Evolutionary conservation across 2,888 invertebrate genomes (phyloP).

Genomic region (Lordiphosa andalusiaca): DNA sequence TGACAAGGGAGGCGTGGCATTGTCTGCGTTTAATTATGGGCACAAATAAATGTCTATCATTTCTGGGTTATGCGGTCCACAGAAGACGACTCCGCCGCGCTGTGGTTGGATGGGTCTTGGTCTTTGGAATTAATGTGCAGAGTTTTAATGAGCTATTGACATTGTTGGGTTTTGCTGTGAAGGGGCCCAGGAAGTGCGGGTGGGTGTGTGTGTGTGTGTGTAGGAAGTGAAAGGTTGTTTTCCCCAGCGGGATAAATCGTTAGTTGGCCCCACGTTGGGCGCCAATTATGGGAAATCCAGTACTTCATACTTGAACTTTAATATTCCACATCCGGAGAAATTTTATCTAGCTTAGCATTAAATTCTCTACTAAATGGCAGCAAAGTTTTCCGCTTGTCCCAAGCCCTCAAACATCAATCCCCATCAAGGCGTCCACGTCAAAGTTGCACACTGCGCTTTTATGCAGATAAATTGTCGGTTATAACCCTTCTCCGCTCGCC

Average conservation of each 20-base stretch:
- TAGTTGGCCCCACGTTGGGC: background rate
- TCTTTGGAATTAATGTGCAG: slow-evolving; percentile 8
- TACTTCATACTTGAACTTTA: slow-evolving; percentile 12
- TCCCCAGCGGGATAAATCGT: background rate
- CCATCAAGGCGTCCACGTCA: slow-evolving; percentile 54
- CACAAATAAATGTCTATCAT: slow-evolving; percentile 65
- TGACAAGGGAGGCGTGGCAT: slow-evolving; percentile 37
- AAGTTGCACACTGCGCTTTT: slow-evolving; percentile 74
- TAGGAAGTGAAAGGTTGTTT: too few species aligned
- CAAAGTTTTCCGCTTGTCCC: slow-evolving; percentile 49
- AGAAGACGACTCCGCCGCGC: slow-evolving; percentile 9
- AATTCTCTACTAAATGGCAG: slow-evolving; percentile 46
- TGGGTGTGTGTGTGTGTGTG: too few species aligned
- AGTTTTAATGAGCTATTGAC: slow-evolving; percentile 21
- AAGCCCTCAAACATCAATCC: slow-evolving; percentile 63
- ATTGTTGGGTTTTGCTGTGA: background rate
- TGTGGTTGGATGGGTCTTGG: slow-evolving; percentile 6
- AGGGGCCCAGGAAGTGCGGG: background rate
- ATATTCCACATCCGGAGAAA: slow-evolving; percentile 13
- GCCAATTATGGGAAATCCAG: background rate
- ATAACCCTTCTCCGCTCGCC: slow-evolving; percentile 25
- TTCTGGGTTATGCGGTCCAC: slow-evolving; percentile 46
- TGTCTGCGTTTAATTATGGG: slow-evolving; percentile 70
- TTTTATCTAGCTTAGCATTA: slow-evolving; percentile 20
- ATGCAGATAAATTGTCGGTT: slow-evolving; percentile 75